Evolutionary conservation across 2,888 invertebrate genomes (phyloP), one percentile per base, ranked within the genome.

Genomic region (Glyphotaelius pellucidus): DNA sequence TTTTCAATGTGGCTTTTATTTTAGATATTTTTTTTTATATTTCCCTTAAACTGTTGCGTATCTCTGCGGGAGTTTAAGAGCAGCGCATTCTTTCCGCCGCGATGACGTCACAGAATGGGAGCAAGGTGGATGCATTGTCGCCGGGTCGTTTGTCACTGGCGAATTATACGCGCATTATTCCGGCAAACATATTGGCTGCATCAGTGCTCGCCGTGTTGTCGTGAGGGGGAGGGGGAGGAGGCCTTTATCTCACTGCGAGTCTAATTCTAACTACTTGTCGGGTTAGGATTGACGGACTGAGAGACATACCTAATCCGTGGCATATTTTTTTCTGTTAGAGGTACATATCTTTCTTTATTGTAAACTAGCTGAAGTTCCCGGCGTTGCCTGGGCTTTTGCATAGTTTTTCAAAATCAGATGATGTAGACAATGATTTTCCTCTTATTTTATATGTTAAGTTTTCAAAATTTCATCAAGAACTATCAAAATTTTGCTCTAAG

Each of bases 81-180:
- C 35, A 35, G 30, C 89, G 35, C 80, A 80, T 89, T 89, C 35
- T 89, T 89, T 89, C 89, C 80, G 38, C 80, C 35, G 19, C 87
- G 80, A 89, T 80, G 79, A 35, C 89, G 80, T 89, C 89, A 89
- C 35, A 80, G 89, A 35, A 89, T 80, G 35, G 80, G 35, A 32
- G 89, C 89, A 89, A 89, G 79, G 87, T 87, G 87, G 31, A 87
- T 67, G 87, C 32, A 87, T 87, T 87, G 52, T 87, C 80, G 85
- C 38, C 83, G 89, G 89, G 91, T 92, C 91, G 92, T 92, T 92
- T 92, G 91, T 92, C 92, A 92, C 90, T 91, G 90, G 83, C 85
- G 91, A 91, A 92, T 92, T 92, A 92, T 91, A 92, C 92, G 92
- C 89, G 83, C 92, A 90, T 91, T 92, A 92, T 92, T 92, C 90